Conservation (phyloP, 1,140 invertebrate genomes). For the Drosophila rufa region DNA sequence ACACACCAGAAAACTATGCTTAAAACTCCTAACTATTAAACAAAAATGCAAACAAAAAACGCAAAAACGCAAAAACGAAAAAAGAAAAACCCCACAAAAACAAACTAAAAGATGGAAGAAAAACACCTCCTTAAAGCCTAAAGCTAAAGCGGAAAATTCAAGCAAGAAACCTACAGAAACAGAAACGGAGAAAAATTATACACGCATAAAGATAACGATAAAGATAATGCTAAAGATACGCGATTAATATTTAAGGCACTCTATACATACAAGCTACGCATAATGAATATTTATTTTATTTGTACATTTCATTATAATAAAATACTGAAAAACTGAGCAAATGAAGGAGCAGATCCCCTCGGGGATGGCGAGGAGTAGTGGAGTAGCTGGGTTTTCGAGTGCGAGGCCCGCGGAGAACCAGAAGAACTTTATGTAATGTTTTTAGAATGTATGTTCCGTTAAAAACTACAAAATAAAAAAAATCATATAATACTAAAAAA, state of each 20-base stretch:
- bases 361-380: constrained; percentile 19
- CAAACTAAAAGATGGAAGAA: constrained; percentile 55
- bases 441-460: constrained; percentile 83
- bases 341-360: constrained; percentile 12
- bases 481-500: constrained; percentile 82
- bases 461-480: constrained; percentile 84
- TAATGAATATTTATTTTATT: constrained; percentile 84
- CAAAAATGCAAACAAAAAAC: constrained; percentile 40
- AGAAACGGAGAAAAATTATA: constrained; percentile 38
- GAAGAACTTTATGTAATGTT: constrained; percentile 82
- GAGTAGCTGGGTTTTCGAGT: constrained; percentile 16
- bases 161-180: constrained; percentile 19
- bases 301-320: constrained; percentile 84
- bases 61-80: constrained; percentile 43
- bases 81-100: constrained; percentile 52
- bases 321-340: constrained; percentile 66
- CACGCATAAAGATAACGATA: constrained; percentile 46
- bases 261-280: constrained; percentile 76
- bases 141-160: constrained; percentile 24
- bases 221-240: constrained; percentile 52
- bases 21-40: constrained; percentile 75
- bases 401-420: constrained; percentile 23
- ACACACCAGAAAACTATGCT: constrained; percentile 65
- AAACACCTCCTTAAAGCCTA: constrained; percentile 58
- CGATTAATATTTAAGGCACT: constrained; percentile 70